Base-by-base conservation (phyloP, 2,113 vertebrate species). In the Mormoops blainvillei region DNA sequence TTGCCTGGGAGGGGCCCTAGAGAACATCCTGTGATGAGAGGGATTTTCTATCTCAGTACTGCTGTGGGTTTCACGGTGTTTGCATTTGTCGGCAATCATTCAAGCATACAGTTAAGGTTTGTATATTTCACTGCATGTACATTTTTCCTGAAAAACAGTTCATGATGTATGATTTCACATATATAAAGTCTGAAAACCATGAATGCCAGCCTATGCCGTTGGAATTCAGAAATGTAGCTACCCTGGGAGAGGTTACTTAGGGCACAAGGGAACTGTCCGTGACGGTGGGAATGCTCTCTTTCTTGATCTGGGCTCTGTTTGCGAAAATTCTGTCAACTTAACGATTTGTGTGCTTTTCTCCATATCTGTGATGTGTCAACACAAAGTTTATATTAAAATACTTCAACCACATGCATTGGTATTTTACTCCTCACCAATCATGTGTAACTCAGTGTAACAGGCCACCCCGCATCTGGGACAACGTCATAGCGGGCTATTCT, bases 241-340 rank as follows among this genome's bases (percentile, higher is more conserved):
- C 22, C 13, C 19, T 48, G 1, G 0, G 9, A 11, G 28, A 48
- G 13, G 7, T 76, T 12, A 81, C 41, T 38, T 31, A 38, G 19
- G 19, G 4, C 8, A 26, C 0, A 0, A 33, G 4, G 14, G 8
- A 7, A 24, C 48, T 10, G 14, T 86, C 24, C 50, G 31, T 20
- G 7, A 4, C 16, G 8, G 5, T 16, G 16, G 4, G 38, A 5
- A 48, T 6, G 28, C 9, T n/a, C 11, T 43, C 13, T 24, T n/a
- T 80, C 28, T 33, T 71, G 16, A 45, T 63, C 24, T 14, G 5
- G 13, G 5, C 5, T 45, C 41, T 61, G 43, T 38, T 56, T 70
- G 54, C 74, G 26, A 90, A 93, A 76, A 70, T 63, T 93, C 9
- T 76, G 20, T 65, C 45, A 2, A 5, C 11, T 77, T 76, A 41